These are phyloP conservation scores for Grammatotria lemairii DNA, from an alignment of 2,113 vertebrate genomes.

Conservation along the genomic window DNA sequence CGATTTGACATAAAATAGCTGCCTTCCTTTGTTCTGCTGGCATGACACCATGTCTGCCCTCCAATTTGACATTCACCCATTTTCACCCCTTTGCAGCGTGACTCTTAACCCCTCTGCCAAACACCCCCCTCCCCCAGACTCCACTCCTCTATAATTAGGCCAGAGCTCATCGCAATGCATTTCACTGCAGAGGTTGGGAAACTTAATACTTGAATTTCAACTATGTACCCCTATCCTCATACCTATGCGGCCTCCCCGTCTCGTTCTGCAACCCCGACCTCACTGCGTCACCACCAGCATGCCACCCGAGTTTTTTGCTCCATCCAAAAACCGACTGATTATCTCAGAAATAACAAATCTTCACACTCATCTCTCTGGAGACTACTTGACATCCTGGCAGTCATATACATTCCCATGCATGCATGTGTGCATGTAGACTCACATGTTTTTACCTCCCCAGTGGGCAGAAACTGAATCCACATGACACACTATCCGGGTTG, in stretches of 20 bases:
- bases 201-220: constrained; percentile 70
- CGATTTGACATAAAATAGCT: constrained; percentile 14
- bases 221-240: constrained; percentile 47
- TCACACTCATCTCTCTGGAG: neutral
- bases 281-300: neutral
- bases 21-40: neutral
- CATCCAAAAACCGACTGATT: neutral
- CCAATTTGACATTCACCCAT: constrained; percentile 36
- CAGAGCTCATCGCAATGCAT: constrained; percentile 54
- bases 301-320: neutral
- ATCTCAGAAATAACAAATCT: neutral
- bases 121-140: neutral
- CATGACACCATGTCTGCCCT: neutral
- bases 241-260: neutral
- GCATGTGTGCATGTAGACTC: neutral
- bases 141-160: constrained; percentile 64
- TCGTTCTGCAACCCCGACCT: constrained; percentile 13
- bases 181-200: constrained; percentile 66
- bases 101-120: constrained; percentile 22
- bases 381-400: neutral
- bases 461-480: constrained; percentile 39
- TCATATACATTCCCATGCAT: neutral
- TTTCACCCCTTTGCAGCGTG: constrained; percentile 12
- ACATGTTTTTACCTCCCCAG: constrained; percentile 6
- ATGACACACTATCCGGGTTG: constrained; percentile 49